Conservation (phyloP, 37 sponge, comb jelly and placozoan genomes). For the Chondrosia reniformis region DNA sequence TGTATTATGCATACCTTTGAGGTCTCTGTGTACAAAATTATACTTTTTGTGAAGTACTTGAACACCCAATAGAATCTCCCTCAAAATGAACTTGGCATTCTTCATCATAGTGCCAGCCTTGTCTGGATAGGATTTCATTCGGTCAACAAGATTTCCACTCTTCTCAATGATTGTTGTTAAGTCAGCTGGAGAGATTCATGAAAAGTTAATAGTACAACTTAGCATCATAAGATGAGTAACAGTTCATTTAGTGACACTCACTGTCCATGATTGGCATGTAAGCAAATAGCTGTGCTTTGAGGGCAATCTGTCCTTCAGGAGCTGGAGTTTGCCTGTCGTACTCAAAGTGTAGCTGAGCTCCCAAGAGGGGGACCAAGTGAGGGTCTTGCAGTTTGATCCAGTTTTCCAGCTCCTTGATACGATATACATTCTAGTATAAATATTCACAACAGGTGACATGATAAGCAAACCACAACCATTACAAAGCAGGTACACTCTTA, state of each 20-base stretch:
- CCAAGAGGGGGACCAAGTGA: slow-evolving; percentile 4
- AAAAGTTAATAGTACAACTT: too few species aligned
- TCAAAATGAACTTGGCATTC: slow-evolving; percentile 18
- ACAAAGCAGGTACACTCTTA: too few species aligned
- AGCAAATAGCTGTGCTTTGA: not conserved
- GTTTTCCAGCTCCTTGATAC: not conserved
- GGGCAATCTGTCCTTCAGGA: not conserved
- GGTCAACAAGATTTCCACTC: not conserved
- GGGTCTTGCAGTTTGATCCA: not conserved
- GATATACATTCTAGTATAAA: not conserved
- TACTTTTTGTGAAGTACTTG: not conserved
- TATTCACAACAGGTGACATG: too few species aligned
- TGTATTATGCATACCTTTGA: too few species aligned
- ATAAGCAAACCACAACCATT: too few species aligned
- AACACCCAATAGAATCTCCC: slow-evolving; percentile 16
- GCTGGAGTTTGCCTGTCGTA: not conserved
- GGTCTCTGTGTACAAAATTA: not conserved
- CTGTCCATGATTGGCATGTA: slow-evolving; percentile 16
- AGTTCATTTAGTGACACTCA: not conserved
- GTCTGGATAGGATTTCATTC: not conserved
- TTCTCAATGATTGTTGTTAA: not conserved
- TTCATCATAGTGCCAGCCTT: not conserved
- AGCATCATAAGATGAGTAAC: not conserved
- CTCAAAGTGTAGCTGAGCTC: not conserved
- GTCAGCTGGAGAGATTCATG: not conserved